Evolutionary conservation across 1,140 invertebrate species (phyloP).

Genomic region (Holotrichia oblita): DNA sequence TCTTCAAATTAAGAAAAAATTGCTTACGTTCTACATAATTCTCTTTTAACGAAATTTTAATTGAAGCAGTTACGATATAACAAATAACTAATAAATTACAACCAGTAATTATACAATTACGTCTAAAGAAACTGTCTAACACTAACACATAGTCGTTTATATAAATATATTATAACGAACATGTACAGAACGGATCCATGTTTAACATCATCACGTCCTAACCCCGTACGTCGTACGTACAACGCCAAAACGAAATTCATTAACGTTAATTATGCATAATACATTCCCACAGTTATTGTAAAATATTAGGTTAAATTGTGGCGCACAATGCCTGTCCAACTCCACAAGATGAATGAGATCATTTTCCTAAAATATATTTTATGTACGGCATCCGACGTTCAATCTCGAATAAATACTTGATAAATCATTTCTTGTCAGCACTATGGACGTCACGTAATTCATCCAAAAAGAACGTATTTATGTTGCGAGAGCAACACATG

Average conservation of each 20-base stretch:
- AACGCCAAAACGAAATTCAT: constrained; percentile 26
- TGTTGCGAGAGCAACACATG: background rate
- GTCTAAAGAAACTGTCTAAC: background rate
- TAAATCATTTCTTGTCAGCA: constrained; percentile 35
- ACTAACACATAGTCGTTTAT: background rate
- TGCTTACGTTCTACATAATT: background rate
- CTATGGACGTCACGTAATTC: constrained; percentile 6
- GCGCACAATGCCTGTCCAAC: constrained; percentile 5
- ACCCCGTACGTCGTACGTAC: background rate
- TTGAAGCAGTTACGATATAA: background rate
- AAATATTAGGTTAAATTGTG: constrained; percentile 32
- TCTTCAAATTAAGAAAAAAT: too few relatives aligned
- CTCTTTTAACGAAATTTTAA: background rate
- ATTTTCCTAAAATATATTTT: constrained; percentile 33
- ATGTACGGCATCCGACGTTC: constrained; percentile 14
- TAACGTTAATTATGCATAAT: constrained; percentile 34
- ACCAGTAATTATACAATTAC: background rate
- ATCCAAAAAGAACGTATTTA: constrained; percentile 22
- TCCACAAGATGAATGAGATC: constrained; percentile 27
- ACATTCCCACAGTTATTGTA: constrained; percentile 33
- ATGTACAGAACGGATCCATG: background rate
- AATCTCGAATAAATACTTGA: constrained; percentile 34
- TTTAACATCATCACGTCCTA: constrained; percentile 4
- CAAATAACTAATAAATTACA: background rate
- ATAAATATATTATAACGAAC: background rate